These are phyloP conservation scores for Gnathonemus longibarbis DNA, from an alignment of 2,113 vertebrate genomes.

Conservation along the genomic window DNA sequence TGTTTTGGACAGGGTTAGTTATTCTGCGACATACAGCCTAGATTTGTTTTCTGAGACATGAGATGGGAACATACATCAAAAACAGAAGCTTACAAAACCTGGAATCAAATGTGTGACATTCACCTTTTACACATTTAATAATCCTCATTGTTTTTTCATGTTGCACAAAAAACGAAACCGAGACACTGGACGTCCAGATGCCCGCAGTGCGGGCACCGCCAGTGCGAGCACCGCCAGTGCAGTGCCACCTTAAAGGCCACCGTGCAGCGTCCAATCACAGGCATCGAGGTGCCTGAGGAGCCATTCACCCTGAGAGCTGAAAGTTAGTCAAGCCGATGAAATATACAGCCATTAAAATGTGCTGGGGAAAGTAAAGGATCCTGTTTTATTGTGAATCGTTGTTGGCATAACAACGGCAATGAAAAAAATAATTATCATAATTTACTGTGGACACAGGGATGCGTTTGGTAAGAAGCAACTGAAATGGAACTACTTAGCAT, in stretches of 20 bases:
- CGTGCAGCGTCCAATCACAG: background rate
- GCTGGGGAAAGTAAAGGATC: background rate
- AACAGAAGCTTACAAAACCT: background rate
- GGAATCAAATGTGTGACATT: background rate
- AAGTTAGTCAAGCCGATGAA: constrained; percentile 2
- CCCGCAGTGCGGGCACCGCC: background rate
- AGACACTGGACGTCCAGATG: background rate
- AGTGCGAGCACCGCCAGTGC: background rate
- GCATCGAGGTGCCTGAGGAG: background rate
- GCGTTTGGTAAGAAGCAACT: background rate
- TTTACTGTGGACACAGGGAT: background rate
- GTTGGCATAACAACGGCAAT: background rate
- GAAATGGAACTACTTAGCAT: background rate
- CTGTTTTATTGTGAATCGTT: background rate
- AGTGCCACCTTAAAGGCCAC: too few relatives aligned
- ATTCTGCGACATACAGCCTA: background rate
- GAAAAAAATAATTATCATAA: constrained; percentile 1
- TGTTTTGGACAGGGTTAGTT: background rate
- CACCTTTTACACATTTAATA: background rate
- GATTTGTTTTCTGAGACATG: background rate
- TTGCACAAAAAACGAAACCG: background rate
- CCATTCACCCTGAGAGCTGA: background rate
- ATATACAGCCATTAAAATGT: background rate
- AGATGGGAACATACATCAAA: background rate
- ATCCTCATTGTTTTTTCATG: background rate